Evolutionary conservation across 1,140 invertebrate genomes (phyloP), one percentile per base, ranked within the genome.

Genomic region (Dreissena polymorpha): DNA sequence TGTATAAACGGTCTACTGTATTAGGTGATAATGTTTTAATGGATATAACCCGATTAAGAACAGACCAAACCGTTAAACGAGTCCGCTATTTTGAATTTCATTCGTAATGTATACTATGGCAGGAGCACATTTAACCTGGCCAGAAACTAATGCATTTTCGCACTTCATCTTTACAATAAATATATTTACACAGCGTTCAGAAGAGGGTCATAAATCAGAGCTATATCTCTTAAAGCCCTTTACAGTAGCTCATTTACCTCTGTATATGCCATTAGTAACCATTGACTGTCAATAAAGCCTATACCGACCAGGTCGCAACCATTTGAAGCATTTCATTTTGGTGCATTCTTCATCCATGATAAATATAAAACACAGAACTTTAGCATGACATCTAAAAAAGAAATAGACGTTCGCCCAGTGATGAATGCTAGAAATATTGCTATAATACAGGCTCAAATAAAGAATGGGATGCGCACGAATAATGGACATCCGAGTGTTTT

Each of bases 341-440:
- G 3, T 39, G 57, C 12, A n/a, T 23, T 60, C 57, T 60, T 60
- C 12, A 12, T 23, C 57, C 16, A 60, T n/a, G 10, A 60, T n/a
- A 60, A 3, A 23, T n/a, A 23, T 23, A 23, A 60, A 3, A 60
- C 57, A 23, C 57, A 23, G 21, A 23, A 10, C 12, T n/a, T 18
- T 2, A 6, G 10, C 12, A 60, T 60, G 57, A 23, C 57, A 18
- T 60, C 16, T 60, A 6, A 23, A 18, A 23, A 18, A n/a, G 16
- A 10, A 23, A 60, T n/a, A 60, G 16, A n/a, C 16, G 21, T 23
- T 18, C 39, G 39, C 27, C 0, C 49, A 10, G 50, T 67, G 53
- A 57, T 78, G n/a, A 69, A 23, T 10, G 67, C 67, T 10, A 69
- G 55, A 39, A 78, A 69, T 49, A 78, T 69, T 12, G 76, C 76